Evolutionary conservation across 2,113 vertebrate genomes (phyloP).

Genomic region (Petaurus breviceps): DNA sequence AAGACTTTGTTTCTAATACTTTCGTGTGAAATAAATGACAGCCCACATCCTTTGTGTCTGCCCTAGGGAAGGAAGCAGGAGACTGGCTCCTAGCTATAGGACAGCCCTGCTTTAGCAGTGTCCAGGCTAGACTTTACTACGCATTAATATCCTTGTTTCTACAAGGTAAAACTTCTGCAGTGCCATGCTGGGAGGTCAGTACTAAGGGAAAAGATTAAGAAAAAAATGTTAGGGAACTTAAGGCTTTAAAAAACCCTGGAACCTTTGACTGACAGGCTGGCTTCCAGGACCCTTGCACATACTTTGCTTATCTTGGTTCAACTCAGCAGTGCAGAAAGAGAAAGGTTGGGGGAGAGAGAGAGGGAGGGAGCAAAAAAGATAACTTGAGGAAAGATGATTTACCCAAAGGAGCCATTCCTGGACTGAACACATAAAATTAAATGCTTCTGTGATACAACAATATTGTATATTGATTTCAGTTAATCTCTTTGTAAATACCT

Average conservation of each 20-base stretch:
- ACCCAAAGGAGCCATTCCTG: background rate
- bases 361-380: too few species aligned
- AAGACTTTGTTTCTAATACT: background rate
- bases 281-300: background rate
- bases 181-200: background rate
- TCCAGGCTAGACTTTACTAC: background rate
- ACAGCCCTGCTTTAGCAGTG: background rate
- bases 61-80: background rate
- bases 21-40: background rate
- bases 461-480: conserved; percentile 8
- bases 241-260: background rate
- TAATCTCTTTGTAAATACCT: conserved; percentile 1
- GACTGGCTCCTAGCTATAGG: background rate
- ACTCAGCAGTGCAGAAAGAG: too few species aligned
- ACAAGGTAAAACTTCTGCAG: background rate
- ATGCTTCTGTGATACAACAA: background rate
- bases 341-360: too few species aligned
- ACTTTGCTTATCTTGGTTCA: background rate
- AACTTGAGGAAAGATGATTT: background rate
- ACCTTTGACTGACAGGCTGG: background rate
- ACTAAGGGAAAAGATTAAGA: background rate
- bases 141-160: background rate
- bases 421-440: background rate
- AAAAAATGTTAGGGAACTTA: background rate
- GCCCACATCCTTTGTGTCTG: background rate